phyloP scores from a whole-genome alignment of 2,113 vertebrate genomes.

The Mesembrinibis cayennensis region DNA sequence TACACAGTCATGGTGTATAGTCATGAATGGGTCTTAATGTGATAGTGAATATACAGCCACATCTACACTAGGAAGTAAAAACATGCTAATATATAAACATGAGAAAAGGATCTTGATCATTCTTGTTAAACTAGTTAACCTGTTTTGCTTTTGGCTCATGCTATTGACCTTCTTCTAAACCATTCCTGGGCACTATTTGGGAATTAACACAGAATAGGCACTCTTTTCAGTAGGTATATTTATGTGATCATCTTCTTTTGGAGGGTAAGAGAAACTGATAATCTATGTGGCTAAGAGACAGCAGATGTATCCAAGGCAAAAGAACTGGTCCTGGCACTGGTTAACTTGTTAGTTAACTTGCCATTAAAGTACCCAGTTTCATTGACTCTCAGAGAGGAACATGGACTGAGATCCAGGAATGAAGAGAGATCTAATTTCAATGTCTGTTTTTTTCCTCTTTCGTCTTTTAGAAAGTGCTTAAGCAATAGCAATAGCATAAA shows the following conservation, averaged over 20 bases:
- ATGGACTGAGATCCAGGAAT: fast-evolving
- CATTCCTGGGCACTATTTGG: not conserved
- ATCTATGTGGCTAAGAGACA: not conserved
- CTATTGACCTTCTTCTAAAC: not conserved
- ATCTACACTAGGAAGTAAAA: not conserved
- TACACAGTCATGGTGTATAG: not conserved
- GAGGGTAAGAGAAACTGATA: not conserved
- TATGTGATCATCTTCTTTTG: not conserved
- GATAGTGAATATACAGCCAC: not conserved
- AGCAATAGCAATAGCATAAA: not conserved
- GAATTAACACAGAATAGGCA: not conserved
- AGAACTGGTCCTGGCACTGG: not conserved
- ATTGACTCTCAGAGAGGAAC: not conserved
- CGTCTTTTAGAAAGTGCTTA: not conserved
- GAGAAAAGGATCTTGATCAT: not conserved
- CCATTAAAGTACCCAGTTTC: not conserved
- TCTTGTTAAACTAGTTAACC: not conserved
- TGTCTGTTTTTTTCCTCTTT: not conserved
- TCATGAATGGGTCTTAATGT: not conserved
- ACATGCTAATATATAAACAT: not conserved
- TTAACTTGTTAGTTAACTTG: not conserved
- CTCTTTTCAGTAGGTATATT: not conserved
- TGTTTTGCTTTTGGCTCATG: not conserved
- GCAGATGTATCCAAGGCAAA: not conserved
- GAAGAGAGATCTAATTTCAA: not conserved